phyloP scores from a whole-genome alignment of 1,140 invertebrate species.

The Scaptomyza montana region DNA sequence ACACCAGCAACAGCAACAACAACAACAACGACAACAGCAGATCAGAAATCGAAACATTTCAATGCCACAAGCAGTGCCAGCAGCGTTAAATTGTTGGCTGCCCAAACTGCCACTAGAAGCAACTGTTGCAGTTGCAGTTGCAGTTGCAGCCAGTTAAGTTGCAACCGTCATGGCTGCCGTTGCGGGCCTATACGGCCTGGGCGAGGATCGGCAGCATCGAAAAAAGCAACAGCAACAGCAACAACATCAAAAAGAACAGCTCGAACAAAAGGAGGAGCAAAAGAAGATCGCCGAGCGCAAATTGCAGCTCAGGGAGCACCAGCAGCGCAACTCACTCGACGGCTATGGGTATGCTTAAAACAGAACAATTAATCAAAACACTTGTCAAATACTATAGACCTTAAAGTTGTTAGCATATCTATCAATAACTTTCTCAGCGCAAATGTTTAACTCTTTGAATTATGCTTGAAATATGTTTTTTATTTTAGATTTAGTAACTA shows the following conservation, averaged over 20 bases:
- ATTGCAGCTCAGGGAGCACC: slow-evolving; percentile 67
- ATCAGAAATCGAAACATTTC: slow-evolving; percentile 29
- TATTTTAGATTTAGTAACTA: no score
- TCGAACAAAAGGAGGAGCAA: slow-evolving; percentile 81
- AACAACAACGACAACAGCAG: slow-evolving; percentile 2
- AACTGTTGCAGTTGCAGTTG: slow-evolving; percentile 14
- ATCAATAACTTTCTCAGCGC: no score
- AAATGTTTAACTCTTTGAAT: no score
- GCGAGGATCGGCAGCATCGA: slow-evolving; percentile 83
- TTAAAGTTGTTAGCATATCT: no score
- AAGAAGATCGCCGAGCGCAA: slow-evolving; percentile 81
- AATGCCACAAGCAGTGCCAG: slow-evolving; percentile 32
- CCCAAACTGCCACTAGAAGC: neutral
- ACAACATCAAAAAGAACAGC: slow-evolving; percentile 79
- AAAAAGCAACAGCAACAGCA: slow-evolving; percentile 82
- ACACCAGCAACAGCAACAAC: neutral
- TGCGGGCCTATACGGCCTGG: slow-evolving; percentile 82
- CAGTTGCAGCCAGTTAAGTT: slow-evolving; percentile 22
- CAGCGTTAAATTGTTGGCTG: slow-evolving; percentile 32
- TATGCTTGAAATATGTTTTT: no score
- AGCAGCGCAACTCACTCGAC: slow-evolving; percentile 74
- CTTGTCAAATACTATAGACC: no score
- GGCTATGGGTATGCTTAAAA: slow-evolving; percentile 64
- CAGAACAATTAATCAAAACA: neutral
- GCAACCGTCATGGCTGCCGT: slow-evolving; percentile 76